phyloP scores from a whole-genome alignment of 2,888 invertebrate genomes.

The Anthrax anthrax region DNA sequence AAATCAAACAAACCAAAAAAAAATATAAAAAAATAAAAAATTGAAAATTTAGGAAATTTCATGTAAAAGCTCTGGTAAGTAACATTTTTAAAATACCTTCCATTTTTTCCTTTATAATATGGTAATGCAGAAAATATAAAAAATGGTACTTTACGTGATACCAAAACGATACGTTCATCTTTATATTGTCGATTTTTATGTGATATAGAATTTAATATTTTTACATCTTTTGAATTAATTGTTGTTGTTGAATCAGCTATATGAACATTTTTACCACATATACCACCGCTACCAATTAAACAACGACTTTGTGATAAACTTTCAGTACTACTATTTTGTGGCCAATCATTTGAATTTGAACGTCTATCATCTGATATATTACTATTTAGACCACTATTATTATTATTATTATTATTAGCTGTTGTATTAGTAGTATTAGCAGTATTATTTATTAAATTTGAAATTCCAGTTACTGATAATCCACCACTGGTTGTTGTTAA shows the following conservation, averaged over 20 bases:
- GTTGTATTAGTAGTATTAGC: not conserved
- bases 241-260: conserved; percentile 19
- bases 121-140: conserved; percentile 78
- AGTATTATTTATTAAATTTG: not conserved
- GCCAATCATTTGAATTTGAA: conserved; percentile 34
- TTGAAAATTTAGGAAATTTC: conserved; percentile 3
- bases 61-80: not conserved
- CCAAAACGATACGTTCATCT: conserved; percentile 70
- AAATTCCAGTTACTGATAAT: not conserved
- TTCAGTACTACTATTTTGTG: conserved; percentile 65
- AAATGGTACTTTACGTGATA: conserved; percentile 67
- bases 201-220: conserved; percentile 39
- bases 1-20: conserved; percentile 6
- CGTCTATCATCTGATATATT: conserved; percentile 27
- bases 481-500: not conserved
- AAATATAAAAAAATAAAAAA: conserved; percentile 2
- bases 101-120: conserved; percentile 54
- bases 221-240: conserved; percentile 41
- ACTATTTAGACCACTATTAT: conserved; percentile 9
- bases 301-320: conserved; percentile 48
- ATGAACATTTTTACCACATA: conserved; percentile 26
- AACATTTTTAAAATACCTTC: conserved; percentile 37
- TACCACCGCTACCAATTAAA: conserved; percentile 10
- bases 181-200: conserved; percentile 52
- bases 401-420: not conserved